Evolutionary conservation across 2,888 invertebrate genomes (phyloP).

Genomic region (Fissipunctia ypsillon): DNA sequence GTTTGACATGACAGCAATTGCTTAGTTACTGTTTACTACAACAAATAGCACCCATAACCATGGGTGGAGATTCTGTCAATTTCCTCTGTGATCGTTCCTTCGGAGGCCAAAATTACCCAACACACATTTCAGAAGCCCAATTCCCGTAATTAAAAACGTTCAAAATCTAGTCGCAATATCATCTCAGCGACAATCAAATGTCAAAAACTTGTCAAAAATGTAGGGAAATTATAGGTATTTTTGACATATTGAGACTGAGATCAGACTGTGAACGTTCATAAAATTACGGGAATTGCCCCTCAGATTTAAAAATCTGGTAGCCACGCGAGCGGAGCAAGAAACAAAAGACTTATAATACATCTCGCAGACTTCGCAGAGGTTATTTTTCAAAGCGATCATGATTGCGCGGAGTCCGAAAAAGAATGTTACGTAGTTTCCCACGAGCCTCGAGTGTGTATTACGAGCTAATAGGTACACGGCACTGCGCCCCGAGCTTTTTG

Average conservation of each 20-base stretch:
- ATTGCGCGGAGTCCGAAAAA: constrained; percentile 69
- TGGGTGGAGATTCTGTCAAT: background rate
- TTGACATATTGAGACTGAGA: no score
- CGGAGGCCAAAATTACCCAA: background rate
- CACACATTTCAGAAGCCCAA: no score
- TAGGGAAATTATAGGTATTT: no score
- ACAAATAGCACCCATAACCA: no score
- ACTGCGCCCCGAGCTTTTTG: constrained; percentile 74
- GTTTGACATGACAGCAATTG: background rate
- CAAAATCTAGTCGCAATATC: no score
- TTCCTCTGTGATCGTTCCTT: background rate
- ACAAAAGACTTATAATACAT: constrained; percentile 3
- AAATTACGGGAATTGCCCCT: no score
- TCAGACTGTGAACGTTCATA: no score
- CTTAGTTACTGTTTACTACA: background rate
- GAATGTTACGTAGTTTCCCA: constrained; percentile 79
- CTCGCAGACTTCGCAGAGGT: background rate
- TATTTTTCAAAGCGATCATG: constrained; percentile 48
- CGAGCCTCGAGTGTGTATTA: constrained; percentile 77
- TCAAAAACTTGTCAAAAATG: no score
- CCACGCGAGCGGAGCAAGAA: background rate
- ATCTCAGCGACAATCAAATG: no score
- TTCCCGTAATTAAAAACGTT: no score
- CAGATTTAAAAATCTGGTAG: background rate
- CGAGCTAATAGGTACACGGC: constrained; percentile 82